Evolutionary conservation across 2,888 invertebrate species (phyloP).

Genomic region (Eupithecia exiguata): DNA sequence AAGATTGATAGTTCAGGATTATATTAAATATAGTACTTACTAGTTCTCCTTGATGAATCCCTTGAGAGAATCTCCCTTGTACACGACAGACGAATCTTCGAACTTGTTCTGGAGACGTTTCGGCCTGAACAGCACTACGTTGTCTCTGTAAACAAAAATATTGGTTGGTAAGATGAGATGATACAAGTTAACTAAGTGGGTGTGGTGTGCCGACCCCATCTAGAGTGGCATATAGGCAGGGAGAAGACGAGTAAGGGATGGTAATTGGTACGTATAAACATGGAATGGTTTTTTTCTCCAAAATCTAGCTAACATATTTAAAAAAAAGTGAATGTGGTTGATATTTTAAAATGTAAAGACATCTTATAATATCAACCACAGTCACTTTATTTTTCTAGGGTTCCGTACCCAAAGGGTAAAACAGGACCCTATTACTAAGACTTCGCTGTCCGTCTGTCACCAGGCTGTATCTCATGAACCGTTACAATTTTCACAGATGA

Average conservation of each 20-base stretch:
- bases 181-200: neutral
- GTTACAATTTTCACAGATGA: too few species aligned
- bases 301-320: too few species aligned
- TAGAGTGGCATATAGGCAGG: neutral
- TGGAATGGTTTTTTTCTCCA: too few species aligned
- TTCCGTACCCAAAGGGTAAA: too few species aligned
- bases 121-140: conserved; percentile 94
- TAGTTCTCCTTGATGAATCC: conserved; percentile 93
- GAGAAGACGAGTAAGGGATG: neutral
- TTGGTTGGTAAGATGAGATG: neutral
- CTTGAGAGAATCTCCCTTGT: conserved; percentile 91
- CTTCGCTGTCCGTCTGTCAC: too few species aligned
- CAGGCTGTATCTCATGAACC: too few species aligned
- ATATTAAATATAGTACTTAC: conserved; percentile 84
- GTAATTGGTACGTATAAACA: neutral
- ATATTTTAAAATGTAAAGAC: too few species aligned
- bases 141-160: conserved; percentile 84
- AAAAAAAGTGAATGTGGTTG: too few species aligned
- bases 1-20: too few species aligned
- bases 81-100: conserved; percentile 90
- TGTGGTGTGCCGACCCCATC: neutral
- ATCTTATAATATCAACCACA: too few species aligned
- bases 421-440: too few species aligned
- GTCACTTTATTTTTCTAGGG: too few species aligned
- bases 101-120: conserved; percentile 96